Evolutionary conservation across 2,113 vertebrate genomes (phyloP).

Genomic region (Antennarius striatus): DNA sequence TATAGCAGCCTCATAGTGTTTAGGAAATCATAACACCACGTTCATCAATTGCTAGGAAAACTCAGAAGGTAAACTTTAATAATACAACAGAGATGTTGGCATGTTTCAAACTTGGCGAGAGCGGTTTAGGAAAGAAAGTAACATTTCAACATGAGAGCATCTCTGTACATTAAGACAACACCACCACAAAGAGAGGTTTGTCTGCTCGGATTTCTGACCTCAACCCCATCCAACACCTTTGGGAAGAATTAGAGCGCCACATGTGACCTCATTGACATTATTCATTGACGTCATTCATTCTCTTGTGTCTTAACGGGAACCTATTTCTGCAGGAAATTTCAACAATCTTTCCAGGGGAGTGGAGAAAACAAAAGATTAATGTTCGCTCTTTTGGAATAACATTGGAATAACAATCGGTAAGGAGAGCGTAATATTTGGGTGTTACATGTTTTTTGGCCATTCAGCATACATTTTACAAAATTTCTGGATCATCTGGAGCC

Average conservation of each 20-base stretch:
- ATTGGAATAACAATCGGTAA: neutral
- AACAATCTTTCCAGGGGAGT: no score
- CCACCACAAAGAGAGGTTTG: neutral
- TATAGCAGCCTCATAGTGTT: neutral
- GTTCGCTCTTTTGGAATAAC: neutral
- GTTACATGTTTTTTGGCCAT: neutral
- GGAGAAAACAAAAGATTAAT: neutral
- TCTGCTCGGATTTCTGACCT: neutral
- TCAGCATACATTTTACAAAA: neutral
- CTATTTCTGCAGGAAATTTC: neutral
- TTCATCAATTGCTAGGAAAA: neutral
- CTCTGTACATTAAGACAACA: neutral
- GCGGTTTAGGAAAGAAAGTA: neutral
- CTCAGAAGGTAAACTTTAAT: neutral
- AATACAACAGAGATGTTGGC: neutral
- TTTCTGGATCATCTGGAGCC: conserved; percentile 8
- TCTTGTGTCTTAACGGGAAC: neutral
- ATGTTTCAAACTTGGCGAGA: neutral
- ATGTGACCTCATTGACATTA: neutral
- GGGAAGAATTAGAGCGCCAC: neutral
- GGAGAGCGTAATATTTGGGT: neutral
- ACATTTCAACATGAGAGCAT: neutral
- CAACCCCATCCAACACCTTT: neutral
- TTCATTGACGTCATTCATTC: neutral
- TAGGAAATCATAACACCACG: neutral